These are phyloP conservation scores for Sternotherus odoratus DNA, from an alignment of 2,797 vertebrate genomes.

Conservation along the genomic window DNA sequence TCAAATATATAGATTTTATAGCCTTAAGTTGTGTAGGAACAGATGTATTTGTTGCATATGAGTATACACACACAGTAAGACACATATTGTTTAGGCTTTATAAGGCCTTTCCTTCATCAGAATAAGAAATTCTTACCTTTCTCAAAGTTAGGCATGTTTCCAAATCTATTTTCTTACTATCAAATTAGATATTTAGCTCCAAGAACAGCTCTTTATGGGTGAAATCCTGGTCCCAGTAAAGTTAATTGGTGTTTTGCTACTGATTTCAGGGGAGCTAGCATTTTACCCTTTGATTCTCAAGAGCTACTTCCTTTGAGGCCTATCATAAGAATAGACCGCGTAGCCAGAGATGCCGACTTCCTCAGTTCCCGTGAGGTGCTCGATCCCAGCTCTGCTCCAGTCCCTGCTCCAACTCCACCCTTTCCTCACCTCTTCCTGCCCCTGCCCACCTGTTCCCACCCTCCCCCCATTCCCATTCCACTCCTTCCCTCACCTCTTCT, in stretches of 20 bases:
- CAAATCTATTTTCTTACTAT: background rate
- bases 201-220: background rate
- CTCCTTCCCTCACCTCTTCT: too few species aligned
- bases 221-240: background rate
- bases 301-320: background rate
- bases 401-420: too few species aligned
- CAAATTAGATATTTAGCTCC: background rate
- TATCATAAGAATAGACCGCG: background rate
- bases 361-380: too few species aligned
- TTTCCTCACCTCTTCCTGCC: too few species aligned
- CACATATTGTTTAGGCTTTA: background rate
- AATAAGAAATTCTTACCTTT: background rate
- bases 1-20: background rate
- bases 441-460: too few species aligned
- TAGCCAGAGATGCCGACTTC: too few species aligned
- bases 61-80: fast-evolving
- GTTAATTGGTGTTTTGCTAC: background rate
- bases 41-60: background rate
- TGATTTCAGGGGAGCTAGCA: background rate
- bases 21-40: background rate
- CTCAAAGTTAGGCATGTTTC: background rate
- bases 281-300: background rate
- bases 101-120: background rate
- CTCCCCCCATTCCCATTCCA: too few species aligned
- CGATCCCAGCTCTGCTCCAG: too few species aligned